These are phyloP conservation scores for Boloria euphrosyne DNA, from an alignment of 2,888 invertebrate genomes.

Conservation along the genomic window DNA sequence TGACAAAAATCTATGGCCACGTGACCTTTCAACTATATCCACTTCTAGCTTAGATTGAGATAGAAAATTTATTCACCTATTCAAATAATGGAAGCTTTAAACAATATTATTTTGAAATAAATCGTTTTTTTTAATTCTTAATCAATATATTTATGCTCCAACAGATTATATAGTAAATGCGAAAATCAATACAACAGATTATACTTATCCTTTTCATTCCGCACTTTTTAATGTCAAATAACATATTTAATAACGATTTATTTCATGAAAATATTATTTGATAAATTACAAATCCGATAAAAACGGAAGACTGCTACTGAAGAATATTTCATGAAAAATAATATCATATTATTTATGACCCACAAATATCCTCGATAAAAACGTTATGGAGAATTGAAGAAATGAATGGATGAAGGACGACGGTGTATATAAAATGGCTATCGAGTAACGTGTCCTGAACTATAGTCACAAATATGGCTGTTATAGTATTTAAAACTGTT, in stretches of 20 bases:
- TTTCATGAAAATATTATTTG: slow-evolving; percentile 12
- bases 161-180: too few species aligned
- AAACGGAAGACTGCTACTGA: slow-evolving; percentile 12
- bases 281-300: slow-evolving; percentile 3
- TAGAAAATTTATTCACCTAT: slow-evolving; percentile 14
- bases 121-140: neutral
- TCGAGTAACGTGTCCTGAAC: too few species aligned
- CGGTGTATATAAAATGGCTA: too few species aligned
- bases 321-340: neutral
- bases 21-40: slow-evolving; percentile 13
- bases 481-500: too few species aligned
- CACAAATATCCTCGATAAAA: neutral
- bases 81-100: slow-evolving; percentile 14
- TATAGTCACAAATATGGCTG: too few species aligned
- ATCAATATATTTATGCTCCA: too few species aligned
- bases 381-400: too few species aligned
- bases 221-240: too few species aligned
- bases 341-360: neutral
- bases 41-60: slow-evolving; percentile 17
- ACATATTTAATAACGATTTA: neutral
- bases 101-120: slow-evolving; percentile 19
- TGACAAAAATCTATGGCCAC: slow-evolving; percentile 22
- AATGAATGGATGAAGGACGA: too few species aligned
- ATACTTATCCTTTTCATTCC: too few species aligned
- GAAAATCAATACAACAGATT: too few species aligned